phyloP scores from a whole-genome alignment of 2,113 vertebrate genomes.

The Lepus europaeus region DNA sequence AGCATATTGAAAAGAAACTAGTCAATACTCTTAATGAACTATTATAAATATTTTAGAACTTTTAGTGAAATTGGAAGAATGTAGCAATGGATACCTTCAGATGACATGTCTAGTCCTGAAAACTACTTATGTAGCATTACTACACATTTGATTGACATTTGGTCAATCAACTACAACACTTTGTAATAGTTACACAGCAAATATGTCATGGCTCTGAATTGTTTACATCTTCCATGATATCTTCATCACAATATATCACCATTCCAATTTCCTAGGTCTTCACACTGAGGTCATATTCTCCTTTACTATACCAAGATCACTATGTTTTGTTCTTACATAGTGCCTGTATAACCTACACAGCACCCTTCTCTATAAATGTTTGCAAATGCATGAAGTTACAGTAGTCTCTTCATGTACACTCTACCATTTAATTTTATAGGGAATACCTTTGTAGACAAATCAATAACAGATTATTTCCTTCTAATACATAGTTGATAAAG shows the following conservation, averaged over 20 bases:
- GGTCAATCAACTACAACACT: conserved; percentile 84
- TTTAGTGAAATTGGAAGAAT: not conserved
- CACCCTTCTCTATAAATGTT: not conserved
- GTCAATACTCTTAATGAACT: not conserved
- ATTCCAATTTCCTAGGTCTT: conserved; percentile 85
- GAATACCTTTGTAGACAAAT: no score
- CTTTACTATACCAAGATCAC: conserved; percentile 90
- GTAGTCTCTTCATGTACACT: not conserved
- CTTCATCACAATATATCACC: conserved; percentile 91
- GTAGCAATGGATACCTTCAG: not conserved
- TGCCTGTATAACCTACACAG: not conserved
- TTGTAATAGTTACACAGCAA: conserved; percentile 85
- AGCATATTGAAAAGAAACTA: not conserved
- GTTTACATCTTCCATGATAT: conserved; percentile 91
- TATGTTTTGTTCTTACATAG: conserved; percentile 87
- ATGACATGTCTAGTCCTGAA: not conserved
- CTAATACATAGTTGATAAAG: not conserved
- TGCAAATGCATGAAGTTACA: not conserved
- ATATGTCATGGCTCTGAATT: conserved; percentile 90
- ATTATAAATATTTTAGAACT: not conserved
- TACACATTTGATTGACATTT: conserved; percentile 45
- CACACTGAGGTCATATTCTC: conserved; percentile 88
- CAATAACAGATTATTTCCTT: not conserved
- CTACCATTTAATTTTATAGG: no score
- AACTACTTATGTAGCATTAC: not conserved